Evolutionary conservation across 2,113 vertebrate species (phyloP), one percentile per base, ranked within the genome.

Genomic region (Thermophis baileyi): DNA sequence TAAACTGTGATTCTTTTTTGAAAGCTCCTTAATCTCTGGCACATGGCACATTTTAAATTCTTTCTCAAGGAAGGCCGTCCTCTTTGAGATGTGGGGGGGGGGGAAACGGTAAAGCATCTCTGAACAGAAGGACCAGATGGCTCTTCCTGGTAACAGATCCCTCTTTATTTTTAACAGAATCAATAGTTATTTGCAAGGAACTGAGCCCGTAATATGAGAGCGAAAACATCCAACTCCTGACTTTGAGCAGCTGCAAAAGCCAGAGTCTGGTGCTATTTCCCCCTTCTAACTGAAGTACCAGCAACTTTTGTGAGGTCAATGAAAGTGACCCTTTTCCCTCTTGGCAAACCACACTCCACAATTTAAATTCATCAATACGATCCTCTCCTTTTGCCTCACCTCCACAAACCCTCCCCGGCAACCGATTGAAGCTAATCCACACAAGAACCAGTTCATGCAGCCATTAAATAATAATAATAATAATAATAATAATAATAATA

Each of bases 101-200:
- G 9, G 6, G 3, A 27, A 35, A 95, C 91, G 96, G 90, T 96
- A 97, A 97, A 96, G 93, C 90, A 93, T 95, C 96, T 97, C 93
- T 94, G 93, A 97, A 93, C 90, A 94, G 95, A 96, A 96, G 94
- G 95, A 97, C 95, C 2, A 40, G 74, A 92, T 94, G 74, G 95
- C 94, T 95, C 94, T 97, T 89, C 91, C 40, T 63, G 93, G 92
- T 96, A 97, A 97, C 96, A 96, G 96, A 96, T 96, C 93, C 92
- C 93, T 97, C 97, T 98, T 97, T 97, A 97, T 98, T 97, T 98
- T 97, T 97, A 98, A 97, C 96, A 94, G 93, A 97, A 98, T 98
- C 97, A 97, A 97, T 98, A 98, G 93, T 91, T 95, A 95, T 97
- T 98, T 97, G 95, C 95, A 96, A 97, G 96, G 97, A 97, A 97